A percentile compares a stretch with the other conserved stretches of the same genome.
phyloP scores from a whole-genome alignment of 2,113 vertebrate species.

The Octodon degus region DNA sequence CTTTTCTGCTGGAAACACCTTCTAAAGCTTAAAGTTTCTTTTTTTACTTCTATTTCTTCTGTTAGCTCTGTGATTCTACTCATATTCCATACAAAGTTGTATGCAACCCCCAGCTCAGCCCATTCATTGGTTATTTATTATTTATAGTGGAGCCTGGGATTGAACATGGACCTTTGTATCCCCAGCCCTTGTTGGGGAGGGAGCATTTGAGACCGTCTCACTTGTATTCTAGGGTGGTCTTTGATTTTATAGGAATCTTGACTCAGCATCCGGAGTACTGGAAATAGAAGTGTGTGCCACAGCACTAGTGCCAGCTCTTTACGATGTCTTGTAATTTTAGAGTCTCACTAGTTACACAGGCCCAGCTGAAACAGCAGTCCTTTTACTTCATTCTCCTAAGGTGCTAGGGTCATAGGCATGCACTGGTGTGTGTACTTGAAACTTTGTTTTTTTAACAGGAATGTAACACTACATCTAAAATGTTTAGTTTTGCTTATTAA shows the following conservation, averaged over 20 bases:
- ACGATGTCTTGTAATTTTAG: background rate
- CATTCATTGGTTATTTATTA: too few relatives aligned
- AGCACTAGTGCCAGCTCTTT: background rate
- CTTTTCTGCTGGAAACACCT: too few relatives aligned
- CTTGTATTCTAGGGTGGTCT: background rate
- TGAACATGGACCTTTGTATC: background rate
- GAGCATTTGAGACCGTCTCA: background rate
- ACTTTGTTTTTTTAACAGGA: background rate
- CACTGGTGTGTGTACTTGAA: background rate
- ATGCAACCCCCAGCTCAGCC: background rate
- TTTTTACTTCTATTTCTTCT: too few relatives aligned
- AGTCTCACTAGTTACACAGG: background rate
- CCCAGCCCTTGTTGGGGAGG: background rate
- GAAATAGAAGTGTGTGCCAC: background rate
- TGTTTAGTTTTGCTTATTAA: background rate
- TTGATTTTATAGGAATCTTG: background rate
- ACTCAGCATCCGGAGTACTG: background rate
- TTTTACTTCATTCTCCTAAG: background rate
- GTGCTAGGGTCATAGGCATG: background rate
- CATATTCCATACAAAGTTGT: too few relatives aligned
- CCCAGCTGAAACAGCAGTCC: background rate
- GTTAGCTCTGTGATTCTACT: too few relatives aligned
- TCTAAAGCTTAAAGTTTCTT: too few relatives aligned
- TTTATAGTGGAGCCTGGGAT: background rate
- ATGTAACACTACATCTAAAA: background rate